Percentiles rank a stretch among this genome's conserved stretches.
Evolutionary conservation across 2,797 vertebrate genomes (phyloP).

Genomic region (Cygnus olor): DNA sequence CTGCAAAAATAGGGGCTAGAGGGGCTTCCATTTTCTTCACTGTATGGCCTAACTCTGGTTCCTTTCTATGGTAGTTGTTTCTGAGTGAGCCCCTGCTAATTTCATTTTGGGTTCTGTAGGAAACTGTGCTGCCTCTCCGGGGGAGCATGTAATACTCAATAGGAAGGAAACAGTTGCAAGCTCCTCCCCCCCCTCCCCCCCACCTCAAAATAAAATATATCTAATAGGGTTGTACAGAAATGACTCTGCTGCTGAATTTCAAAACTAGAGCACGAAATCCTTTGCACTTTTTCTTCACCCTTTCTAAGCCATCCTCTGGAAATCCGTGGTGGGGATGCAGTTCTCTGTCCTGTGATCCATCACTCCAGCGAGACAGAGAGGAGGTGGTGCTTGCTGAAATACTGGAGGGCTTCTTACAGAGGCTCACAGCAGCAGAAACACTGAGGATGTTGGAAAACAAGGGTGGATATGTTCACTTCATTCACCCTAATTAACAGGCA

Average conservation of each 20-base stretch:
- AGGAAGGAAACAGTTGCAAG: not conserved
- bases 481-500: not conserved
- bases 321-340: too few species aligned
- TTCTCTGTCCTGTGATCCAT: accelerated
- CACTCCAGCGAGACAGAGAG: not conserved
- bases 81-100: not conserved
- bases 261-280: not conserved
- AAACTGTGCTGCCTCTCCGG: not conserved
- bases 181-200: too few species aligned
- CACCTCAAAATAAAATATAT: too few species aligned
- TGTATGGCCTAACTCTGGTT: not conserved
- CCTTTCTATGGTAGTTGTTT: too few species aligned
- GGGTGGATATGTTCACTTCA: not conserved
- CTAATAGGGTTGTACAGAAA: not conserved
- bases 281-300: not conserved
- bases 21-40: not conserved
- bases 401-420: not conserved
- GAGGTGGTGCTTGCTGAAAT: not conserved
- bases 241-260: not conserved
- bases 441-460: not conserved
- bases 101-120: not conserved
- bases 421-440: not conserved
- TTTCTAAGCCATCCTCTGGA: not conserved
- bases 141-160: not conserved
- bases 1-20: not conserved